Base-by-base conservation (phyloP, 92 coral and sea anemone species). In the Parazoanthus swiftii region DNA sequence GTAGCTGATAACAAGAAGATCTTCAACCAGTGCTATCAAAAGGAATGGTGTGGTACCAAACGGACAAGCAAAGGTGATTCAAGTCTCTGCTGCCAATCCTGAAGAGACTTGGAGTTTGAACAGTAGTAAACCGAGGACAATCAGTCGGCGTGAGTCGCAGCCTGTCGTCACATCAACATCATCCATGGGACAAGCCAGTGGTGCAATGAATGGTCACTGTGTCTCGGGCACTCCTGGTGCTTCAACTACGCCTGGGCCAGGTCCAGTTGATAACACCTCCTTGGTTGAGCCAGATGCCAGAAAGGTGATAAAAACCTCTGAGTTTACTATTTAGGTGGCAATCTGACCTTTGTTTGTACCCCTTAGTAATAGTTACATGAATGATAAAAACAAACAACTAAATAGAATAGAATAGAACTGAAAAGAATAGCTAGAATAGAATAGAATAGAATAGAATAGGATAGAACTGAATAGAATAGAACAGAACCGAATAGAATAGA, bases 221-320 rank as follows among this genome's bases (percentile, higher is more conserved):
- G 29, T 90, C 44, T 81, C 81, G 3, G 93, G 89, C 16, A 78
- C 70, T 26, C 81, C 88, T 37, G 88, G 82, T 6, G 85, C 72
- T 44, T 89, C 88, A 2, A 63, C 88, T 23, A 93, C 90, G 46
- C 97, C 99, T 39, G 98, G 94, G 35, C 86, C 86, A 39, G 92
- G 92, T 3, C 94, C 94, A 35, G 90, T 96, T 78, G 97, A 95
- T 85, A 96, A 96, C 79, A 86, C 95, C 2, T 93, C 95, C 38
- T 91, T 96, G 29, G 91, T 96, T 3, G 98, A 96, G 80, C 85
- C 93, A 73, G 98, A 96, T 33, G 89, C 95, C 29, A 91, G 99
- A 80, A 96, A 95, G 99, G 98, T 96, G 56, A 3, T 20, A 63
- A 2, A 63, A 23, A 63, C 70, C 26, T 4, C 26, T 58, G 66